Evolutionary conservation across 2,888 invertebrate species (phyloP).

Genomic region (Plebejus melissa): DNA sequence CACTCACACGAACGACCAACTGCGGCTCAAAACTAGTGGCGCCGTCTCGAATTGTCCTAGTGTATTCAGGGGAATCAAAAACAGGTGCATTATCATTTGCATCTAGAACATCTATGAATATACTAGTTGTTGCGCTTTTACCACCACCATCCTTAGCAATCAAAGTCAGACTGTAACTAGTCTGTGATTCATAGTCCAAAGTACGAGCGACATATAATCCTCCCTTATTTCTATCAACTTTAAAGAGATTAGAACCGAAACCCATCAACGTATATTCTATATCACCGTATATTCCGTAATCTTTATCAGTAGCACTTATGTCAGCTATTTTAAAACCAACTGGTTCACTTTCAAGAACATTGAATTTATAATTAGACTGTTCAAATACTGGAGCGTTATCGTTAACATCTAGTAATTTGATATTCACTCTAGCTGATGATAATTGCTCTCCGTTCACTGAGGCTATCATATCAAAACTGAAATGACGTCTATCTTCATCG

Average conservation of each 20-base stretch:
- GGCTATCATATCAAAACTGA: slow-evolving; percentile 84
- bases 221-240: slow-evolving; percentile 82
- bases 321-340: slow-evolving; percentile 81
- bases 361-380: slow-evolving; percentile 80
- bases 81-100: slow-evolving; percentile 88
- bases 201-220: slow-evolving; percentile 81
- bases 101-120: slow-evolving; percentile 85
- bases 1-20: slow-evolving; percentile 83
- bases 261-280: slow-evolving; percentile 87
- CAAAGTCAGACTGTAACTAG: slow-evolving; percentile 87
- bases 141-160: slow-evolving; percentile 91
- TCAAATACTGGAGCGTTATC: slow-evolving; percentile 88
- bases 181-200: slow-evolving; percentile 89
- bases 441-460: slow-evolving; percentile 75
- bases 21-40: slow-evolving; percentile 88
- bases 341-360: slow-evolving; percentile 82
- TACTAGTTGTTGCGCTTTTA: slow-evolving; percentile 83
- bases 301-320: slow-evolving; percentile 84
- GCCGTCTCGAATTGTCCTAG: slow-evolving; percentile 87
- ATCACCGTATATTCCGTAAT: slow-evolving; percentile 85
- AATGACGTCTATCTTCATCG: slow-evolving; percentile 75
- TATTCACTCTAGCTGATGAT: slow-evolving; percentile 80
- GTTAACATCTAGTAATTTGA: slow-evolving; percentile 86
- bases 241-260: slow-evolving; percentile 88
- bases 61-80: slow-evolving; percentile 85